Base-by-base conservation (phyloP, 2,888 invertebrate genomes). In the Gryllus longicercus region DNA sequence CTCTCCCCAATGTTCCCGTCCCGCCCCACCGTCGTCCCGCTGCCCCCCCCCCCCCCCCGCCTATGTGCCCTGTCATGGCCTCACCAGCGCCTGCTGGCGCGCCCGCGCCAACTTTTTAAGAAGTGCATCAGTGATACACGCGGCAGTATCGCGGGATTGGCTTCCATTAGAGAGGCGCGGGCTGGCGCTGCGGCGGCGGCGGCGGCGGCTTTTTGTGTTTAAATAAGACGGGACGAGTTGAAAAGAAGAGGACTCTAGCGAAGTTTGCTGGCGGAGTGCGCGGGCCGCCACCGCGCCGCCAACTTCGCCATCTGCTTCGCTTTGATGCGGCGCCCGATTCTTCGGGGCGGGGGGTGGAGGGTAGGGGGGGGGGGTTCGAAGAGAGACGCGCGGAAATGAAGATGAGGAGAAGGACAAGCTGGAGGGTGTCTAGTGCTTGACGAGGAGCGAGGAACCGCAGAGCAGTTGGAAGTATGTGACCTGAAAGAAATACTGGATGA, bases 81-180 rank as follows among this genome's bases (percentile, higher is more conserved):
- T 1, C 63, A 4, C 63, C 63, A 63, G 63, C 14, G 63, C 63
- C 63, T 8, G 2, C 4, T 63, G 8, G 63, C 63, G 63, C 63
- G 63, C 38, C 38, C 38, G 16, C 16, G 63, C 16, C 63, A 63
- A 63, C 63, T 63, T 63, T 63, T 63, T 63, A 63, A 63, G 63
- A 63, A 63, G 63, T 63, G 63, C 63, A 63, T 63, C 63, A 63
- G 63, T 63, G 63, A 63, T 63, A 63, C 63, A 63, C 63, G 63
- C 63, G 63, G 63, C 63, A 63, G 63, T 63, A 63, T 63, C 63
- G 63, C 63, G 63, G 63, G 16, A 63, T 63, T 63, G 63, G 63
- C 63, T 63, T 63, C 63, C 63, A 63, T 63, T 63, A 63, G 63
- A 14, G 63, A 63, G 63, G 63, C 16, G 16, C 14, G 63, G n/a